Percentiles rank a stretch among this genome's conserved stretches.
Evolutionary conservation across 2,113 vertebrate species (phyloP).

Genomic region (Centropristis striata): DNA sequence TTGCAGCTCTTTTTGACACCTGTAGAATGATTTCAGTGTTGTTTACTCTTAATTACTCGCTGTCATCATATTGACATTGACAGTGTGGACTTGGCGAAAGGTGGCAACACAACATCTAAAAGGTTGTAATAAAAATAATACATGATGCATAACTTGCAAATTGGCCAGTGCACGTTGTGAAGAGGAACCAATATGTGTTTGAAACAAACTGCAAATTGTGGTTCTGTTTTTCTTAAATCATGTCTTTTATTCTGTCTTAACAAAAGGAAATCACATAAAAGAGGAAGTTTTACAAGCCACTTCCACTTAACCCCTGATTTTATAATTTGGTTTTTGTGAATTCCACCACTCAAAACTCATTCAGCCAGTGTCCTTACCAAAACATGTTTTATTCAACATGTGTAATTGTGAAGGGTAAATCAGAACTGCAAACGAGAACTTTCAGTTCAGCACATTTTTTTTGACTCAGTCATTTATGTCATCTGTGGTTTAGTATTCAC

Average conservation of each 20-base stretch:
- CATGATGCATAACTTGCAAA: background rate
- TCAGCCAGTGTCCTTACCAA: background rate
- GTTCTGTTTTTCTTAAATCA: background rate
- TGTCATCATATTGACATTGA: conserved; percentile 40
- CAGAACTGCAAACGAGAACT: background rate
- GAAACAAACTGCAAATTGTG: background rate
- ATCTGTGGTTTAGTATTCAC: background rate
- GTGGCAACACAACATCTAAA: conserved; percentile 18
- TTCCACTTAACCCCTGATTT: background rate
- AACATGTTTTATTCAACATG: background rate
- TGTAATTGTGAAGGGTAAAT: background rate
- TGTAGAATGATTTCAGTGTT: conserved; percentile 26
- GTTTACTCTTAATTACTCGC: conserved; percentile 49
- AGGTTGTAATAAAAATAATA: conserved; percentile 2
- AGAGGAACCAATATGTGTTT: background rate
- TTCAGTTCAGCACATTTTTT: background rate
- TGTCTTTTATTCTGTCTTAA: too few relatives aligned
- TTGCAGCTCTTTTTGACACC: conserved; percentile 22
- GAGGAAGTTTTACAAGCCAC: background rate
- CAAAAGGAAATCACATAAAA: too few relatives aligned
- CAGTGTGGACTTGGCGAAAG: conserved; percentile 7
- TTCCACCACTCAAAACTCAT: background rate
- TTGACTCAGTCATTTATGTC: background rate
- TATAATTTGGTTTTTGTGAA: background rate
- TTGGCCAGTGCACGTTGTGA: background rate